Evolutionary conservation across 2,113 vertebrate species (phyloP).

Genomic region (Picathartes gymnocephalus): DNA sequence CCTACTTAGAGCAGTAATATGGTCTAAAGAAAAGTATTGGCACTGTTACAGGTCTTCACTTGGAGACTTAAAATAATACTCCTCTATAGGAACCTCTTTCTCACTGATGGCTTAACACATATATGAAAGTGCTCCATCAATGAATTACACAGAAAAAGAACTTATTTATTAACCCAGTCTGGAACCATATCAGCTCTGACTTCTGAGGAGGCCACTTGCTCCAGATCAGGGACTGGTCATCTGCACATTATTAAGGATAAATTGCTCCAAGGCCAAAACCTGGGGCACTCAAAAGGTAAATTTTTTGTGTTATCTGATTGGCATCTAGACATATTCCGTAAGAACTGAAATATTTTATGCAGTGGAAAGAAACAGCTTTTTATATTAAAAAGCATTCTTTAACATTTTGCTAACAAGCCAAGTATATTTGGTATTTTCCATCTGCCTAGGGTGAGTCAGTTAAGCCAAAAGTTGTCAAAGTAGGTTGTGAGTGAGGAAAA

Average conservation of each 20-base stretch:
- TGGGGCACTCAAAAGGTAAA: neutral
- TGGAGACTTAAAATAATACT: neutral
- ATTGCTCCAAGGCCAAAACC: neutral
- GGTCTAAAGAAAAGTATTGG: neutral
- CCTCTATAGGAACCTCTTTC: neutral
- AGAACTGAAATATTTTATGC: neutral
- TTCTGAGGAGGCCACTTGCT: neutral
- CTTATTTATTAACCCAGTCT: neutral
- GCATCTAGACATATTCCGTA: neutral
- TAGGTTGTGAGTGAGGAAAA: neutral
- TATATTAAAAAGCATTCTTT: neutral
- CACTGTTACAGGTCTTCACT: neutral
- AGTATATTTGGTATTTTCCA: neutral
- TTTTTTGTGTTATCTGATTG: neutral
- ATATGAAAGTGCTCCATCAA: neutral
- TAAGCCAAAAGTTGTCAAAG: neutral
- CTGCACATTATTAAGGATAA: neutral
- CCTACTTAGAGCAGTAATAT: neutral
- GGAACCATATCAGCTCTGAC: neutral
- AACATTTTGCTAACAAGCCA: neutral
- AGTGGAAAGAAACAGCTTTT: neutral
- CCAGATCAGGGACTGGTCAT: neutral
- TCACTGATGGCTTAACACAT: neutral
- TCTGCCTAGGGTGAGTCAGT: slow-evolving; percentile 5
- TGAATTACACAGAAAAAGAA: neutral